Percentiles rank a stretch among this genome's conserved stretches.
These are phyloP conservation scores for Octomys mimax DNA, from an alignment of 2,797 vertebrate species.

Conservation along the genomic window DNA sequence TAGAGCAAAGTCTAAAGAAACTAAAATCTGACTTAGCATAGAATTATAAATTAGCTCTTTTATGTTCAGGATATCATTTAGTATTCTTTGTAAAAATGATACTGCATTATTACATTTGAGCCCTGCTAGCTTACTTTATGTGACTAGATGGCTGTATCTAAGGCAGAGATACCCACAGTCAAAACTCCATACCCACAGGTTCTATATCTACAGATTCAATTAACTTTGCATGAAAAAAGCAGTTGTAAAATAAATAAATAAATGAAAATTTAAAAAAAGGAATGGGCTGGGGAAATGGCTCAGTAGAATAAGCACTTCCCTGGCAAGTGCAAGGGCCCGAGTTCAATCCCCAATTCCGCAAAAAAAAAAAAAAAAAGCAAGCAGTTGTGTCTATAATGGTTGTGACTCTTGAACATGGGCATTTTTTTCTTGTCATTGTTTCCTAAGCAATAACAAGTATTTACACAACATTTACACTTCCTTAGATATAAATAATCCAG, in stretches of 20 bases:
- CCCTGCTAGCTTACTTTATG: not conserved
- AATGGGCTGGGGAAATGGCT: too few relatives aligned
- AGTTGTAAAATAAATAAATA: not conserved
- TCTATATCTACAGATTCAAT: not conserved
- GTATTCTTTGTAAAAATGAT: not conserved
- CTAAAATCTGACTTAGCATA: constrained; percentile 19
- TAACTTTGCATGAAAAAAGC: not conserved
- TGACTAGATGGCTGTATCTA: not conserved
- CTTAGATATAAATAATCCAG: not conserved
- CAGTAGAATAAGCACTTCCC: too few relatives aligned
- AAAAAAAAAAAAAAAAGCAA: not conserved
- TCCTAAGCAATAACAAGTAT: not conserved
- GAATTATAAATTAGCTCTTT: constrained; percentile 36
- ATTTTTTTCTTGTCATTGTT: not conserved
- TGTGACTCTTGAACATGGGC: not conserved
- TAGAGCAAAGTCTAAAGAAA: constrained; percentile 30
- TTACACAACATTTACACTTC: not conserved
- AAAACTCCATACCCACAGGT: not conserved
- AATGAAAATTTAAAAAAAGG: too few relatives aligned
- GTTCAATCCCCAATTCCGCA: too few relatives aligned
- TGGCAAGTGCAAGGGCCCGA: too few relatives aligned
- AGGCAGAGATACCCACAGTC: not conserved
- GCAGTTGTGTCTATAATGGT: not conserved
- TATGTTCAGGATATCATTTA: constrained; percentile 1
- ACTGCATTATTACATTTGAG: not conserved